These are phyloP conservation scores for Pogonomyrmex barbatus DNA, from an alignment of 1,140 invertebrate genomes.

Conservation along the genomic window DNA sequence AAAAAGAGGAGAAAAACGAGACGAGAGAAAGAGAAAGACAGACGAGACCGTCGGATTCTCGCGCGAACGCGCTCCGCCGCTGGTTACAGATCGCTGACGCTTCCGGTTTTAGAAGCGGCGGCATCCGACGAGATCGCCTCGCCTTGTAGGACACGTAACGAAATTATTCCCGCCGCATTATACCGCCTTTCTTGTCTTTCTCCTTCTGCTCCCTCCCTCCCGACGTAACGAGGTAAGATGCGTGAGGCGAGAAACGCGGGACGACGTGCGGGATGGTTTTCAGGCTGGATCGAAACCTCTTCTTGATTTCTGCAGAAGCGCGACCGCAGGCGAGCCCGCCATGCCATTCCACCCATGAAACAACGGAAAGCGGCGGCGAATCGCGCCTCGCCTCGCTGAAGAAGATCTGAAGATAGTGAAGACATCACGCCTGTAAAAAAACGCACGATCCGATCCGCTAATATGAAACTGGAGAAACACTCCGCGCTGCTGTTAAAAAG, in stretches of 20 bases:
- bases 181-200: conserved; percentile 58
- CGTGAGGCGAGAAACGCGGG: conserved; percentile 20
- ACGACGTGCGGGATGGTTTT: conserved; percentile 80
- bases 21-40: neutral
- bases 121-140: neutral
- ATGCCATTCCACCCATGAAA: conserved; percentile 83
- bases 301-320: conserved; percentile 79
- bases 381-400: neutral
- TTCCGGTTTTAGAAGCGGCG: conserved; percentile 29
- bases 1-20: neutral
- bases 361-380: conserved; percentile 78
- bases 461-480: neutral
- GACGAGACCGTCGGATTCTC: neutral
- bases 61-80: neutral
- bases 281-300: conserved; percentile 82
- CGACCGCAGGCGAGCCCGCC: conserved; percentile 73
- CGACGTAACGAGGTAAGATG: conserved; percentile 60
- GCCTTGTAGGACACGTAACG: conserved; percentile 73
- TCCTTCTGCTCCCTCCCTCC: neutral
- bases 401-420: conserved; percentile 21
- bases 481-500: too few relatives aligned
- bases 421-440: neutral
- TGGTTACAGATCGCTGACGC: conserved; percentile 13
- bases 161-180: conserved; percentile 78
- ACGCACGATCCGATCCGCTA: neutral